These are phyloP conservation scores for Trogon surrucura DNA, from an alignment of 2,113 vertebrate species.

Conservation along the genomic window DNA sequence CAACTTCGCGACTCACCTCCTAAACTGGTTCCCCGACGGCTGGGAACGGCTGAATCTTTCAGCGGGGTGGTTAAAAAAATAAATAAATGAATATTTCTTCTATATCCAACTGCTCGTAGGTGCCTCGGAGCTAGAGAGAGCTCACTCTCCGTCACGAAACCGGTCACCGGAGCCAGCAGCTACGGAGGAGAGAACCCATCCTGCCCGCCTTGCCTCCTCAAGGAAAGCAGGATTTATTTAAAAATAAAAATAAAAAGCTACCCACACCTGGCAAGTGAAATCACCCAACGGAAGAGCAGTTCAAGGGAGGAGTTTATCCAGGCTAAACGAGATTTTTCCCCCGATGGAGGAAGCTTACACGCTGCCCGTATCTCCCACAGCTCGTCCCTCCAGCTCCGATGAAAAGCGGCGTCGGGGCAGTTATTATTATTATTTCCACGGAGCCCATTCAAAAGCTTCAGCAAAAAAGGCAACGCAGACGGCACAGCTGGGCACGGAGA, in stretches of 20 bases:
- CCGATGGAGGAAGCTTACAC: background rate
- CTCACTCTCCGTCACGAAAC: background rate
- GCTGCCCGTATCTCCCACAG: background rate
- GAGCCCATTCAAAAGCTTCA: background rate
- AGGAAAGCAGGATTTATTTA: background rate
- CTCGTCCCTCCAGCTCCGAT: background rate
- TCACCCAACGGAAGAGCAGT: background rate
- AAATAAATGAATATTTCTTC: no score
- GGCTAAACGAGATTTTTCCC: background rate
- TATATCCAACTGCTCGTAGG: background rate
- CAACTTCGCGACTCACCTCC: background rate
- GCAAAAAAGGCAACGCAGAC: background rate
- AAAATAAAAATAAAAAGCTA: background rate
- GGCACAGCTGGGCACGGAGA: background rate
- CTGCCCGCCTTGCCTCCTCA: no score
- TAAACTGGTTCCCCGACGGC: accelerated
- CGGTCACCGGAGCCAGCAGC: background rate
- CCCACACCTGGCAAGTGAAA: background rate
- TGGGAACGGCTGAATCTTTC: background rate
- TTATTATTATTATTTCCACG: background rate
- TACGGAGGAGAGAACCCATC: background rate
- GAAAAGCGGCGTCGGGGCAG: background rate
- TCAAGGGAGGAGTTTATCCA: no score
- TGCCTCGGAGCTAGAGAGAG: background rate
- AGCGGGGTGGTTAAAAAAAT: no score